Evolutionary conservation across 2,113 vertebrate species (phyloP).

Genomic region (Capreolus pygargus): DNA sequence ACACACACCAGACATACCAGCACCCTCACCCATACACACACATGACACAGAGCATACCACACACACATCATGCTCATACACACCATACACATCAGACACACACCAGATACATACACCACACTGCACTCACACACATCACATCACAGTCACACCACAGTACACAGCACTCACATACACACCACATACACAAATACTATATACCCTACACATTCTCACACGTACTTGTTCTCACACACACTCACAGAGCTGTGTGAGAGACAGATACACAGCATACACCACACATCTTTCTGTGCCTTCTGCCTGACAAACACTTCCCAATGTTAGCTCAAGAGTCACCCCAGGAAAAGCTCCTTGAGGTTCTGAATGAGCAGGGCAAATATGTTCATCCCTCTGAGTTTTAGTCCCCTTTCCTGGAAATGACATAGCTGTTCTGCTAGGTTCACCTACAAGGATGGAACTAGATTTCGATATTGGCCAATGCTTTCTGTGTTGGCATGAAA

Average conservation of each 20-base stretch:
- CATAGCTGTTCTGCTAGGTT: rapidly evolving
- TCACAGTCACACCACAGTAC: neutral
- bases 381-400: neutral
- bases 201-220: neutral
- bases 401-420: neutral
- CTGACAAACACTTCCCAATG: neutral
- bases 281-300: too few species aligned
- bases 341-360: neutral
- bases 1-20: too few species aligned
- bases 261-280: neutral
- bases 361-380: neutral
- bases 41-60: too few species aligned
- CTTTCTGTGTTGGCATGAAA: neutral
- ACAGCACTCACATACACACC: neutral
- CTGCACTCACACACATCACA: neutral
- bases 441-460: neutral
- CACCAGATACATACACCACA: neutral
- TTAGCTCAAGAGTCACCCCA: neutral
- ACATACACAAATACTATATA: too few species aligned
- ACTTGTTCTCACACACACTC: neutral
- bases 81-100: neutral
- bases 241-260: neutral
- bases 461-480: neutral
- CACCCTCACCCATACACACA: too few species aligned
- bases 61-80: neutral